Evolutionary conservation across 2,797 vertebrate species (phyloP), one percentile per base, ranked within the genome.

Genomic region (Harpagifer antarcticus): DNA sequence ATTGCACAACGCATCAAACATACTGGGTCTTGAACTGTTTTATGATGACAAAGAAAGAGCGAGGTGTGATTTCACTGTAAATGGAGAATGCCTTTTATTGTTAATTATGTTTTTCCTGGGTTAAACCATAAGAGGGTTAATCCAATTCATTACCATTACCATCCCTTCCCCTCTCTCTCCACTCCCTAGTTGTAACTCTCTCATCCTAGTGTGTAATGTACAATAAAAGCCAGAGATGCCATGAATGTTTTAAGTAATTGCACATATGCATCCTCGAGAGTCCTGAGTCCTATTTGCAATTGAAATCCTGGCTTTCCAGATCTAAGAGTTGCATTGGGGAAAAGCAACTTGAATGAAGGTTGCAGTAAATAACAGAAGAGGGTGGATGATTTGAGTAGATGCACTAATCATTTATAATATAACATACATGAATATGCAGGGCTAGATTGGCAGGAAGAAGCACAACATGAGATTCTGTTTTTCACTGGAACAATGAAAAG

Each of bases 201-300:
- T 47, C 50, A 57, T 70, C 31, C 43, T 15, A 9, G 60, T 54
- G 44, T 69, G 61, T 37, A 54, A 15, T 50, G 45, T 74, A 42
- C 73, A 70, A 74, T 23, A 66, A 62, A 85, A 81, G 44, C 44
- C 72, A 84, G 50, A 79, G 70, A 68, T 37, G n/a, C 58, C 66
- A 82, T 74, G 55, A 78, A 82, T 82, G 53, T 77, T 79, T 83
- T 50, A 76, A 80, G 68, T 59, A 50, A 66, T 37, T 1, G 0
- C 1, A 3, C 74, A 49, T 60, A 49, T 48, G 43, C 58, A 52
- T 69, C 56, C 61, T 57, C 49, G 1, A 31, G 72, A 76, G 71
- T 74, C 68, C 60, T 31, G 42, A 53, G 59, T 47, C 68, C 50
- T 57, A 81, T 82, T 83, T 85, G 83, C 76, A 82, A 74, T 79